A percentile compares a stretch with the other conserved stretches of the same genome.
Evolutionary conservation across 2,113 vertebrate species (phyloP).

Genomic region (Lagopus muta): DNA sequence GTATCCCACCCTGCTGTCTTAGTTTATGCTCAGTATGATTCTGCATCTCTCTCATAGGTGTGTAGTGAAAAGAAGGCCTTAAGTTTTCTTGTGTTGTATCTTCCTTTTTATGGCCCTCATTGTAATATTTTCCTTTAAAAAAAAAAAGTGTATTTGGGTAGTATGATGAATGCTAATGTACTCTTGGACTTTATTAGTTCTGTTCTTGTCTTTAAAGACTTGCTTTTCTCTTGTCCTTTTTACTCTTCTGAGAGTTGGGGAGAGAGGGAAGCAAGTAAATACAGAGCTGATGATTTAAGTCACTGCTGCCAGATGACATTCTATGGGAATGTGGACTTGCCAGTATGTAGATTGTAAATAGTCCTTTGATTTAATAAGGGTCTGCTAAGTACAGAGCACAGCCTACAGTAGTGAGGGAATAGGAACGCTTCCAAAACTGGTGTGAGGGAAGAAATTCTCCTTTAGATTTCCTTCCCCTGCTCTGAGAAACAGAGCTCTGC

Average conservation of each 20-base stretch:
- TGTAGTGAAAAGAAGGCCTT: neutral
- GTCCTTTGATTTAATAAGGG: constrained; percentile 50
- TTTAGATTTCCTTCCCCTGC: constrained; percentile 3
- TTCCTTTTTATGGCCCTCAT: neutral
- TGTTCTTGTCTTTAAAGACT: neutral
- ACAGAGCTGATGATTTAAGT: constrained; percentile 20
- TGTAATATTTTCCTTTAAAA: neutral
- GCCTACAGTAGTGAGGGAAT: constrained; percentile 2
- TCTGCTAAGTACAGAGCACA: constrained; percentile 34
- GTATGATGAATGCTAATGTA: neutral
- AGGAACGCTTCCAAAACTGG: constrained; percentile 37
- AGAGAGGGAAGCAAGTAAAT: constrained; percentile 13
- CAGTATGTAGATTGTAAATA: constrained; percentile 62
- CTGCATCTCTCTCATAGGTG: neutral
- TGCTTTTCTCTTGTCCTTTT: neutral
- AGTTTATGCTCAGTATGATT: neutral
- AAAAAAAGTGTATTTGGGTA: neutral
- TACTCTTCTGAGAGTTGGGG: neutral
- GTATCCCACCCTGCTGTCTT: neutral
- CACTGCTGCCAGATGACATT: constrained; percentile 44
- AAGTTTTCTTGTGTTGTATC: neutral
- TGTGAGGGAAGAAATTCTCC: constrained; percentile 1
- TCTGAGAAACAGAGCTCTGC: neutral
- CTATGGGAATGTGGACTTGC: constrained; percentile 45
- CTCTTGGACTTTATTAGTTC: neutral